Evolutionary conservation across 2,888 invertebrate genomes (phyloP), one percentile per base, ranked within the genome.

Genomic region (Lochmaea capreae): DNA sequence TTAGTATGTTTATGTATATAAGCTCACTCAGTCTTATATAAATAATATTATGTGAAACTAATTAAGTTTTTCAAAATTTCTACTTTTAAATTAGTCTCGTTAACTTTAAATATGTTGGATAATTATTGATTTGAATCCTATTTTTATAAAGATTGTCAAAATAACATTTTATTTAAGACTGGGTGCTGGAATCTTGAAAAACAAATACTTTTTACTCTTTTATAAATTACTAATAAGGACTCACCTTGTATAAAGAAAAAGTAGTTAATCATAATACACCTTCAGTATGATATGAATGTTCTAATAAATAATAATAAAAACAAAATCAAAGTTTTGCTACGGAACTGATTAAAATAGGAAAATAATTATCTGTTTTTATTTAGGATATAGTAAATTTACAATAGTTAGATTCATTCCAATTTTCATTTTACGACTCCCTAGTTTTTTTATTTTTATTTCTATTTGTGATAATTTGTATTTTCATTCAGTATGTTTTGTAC

Each of bases 301-400:
- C 73, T 66, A 75, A 72, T 72, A 68, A 73, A 66, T 59, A 71
- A 59, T 70, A 63, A 71, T 74, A 18, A 63, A 54, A 26, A 58
- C 66, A 65, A 61, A 59, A 61, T 68, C 61, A 71, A 71, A 71
- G 42, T 65, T 58, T 65, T 14, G 65, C 71, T 65, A 58, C 65
- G 65, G 71, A 71, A 71, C 71, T 71, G 71, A 71, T 65, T 65
- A 65, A 42, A 71, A 16, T 71, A 71, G 57, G 71, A 33, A 43
- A 14, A 57, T 63, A 65, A 49, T 69, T 62, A 16, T 63, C 8
- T 43, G 42, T 63, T 63, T 63, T 16, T 39, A 14, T 18, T 43
- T 16, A 33, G 33, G 2, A 61, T 33, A 2, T 33, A 2, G n/a
- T n/a, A 14, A 61, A 8, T 39, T 33, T 58, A 58, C 12, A 58